phyloP scores from a whole-genome alignment of 2,888 invertebrate genomes.

The Tineola bisselliella region DNA sequence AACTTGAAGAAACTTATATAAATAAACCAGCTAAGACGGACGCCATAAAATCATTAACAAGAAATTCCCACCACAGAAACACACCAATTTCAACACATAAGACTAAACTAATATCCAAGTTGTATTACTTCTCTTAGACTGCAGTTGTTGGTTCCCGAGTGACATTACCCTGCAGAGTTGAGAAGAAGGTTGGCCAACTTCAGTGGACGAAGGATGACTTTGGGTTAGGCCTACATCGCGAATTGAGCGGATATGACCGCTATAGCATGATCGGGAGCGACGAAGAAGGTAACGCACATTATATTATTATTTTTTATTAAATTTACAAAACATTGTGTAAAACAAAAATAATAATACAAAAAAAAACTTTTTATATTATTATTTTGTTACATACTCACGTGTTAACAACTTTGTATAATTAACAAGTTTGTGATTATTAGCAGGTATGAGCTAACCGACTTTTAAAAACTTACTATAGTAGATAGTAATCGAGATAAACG shows the following conservation, averaged over 20 bases:
- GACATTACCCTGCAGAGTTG: conserved; percentile 89
- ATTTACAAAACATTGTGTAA: background rate
- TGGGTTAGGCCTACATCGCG: conserved; percentile 90
- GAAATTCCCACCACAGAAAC: background rate
- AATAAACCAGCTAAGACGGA: background rate
- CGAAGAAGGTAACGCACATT: conserved; percentile 78
- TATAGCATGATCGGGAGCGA: conserved; percentile 97
- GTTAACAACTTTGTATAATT: too few species aligned
- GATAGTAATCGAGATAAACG: too few species aligned
- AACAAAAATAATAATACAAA: too few species aligned
- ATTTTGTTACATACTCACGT: too few species aligned
- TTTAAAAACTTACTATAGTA: too few species aligned
- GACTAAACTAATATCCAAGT: background rate
- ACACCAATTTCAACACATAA: background rate
- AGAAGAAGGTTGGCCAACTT: conserved; percentile 86
- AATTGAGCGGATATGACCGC: conserved; percentile 90
- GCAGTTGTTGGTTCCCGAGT: conserved; percentile 89
- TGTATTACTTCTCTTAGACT: conserved; percentile 59
- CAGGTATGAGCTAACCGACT: too few species aligned
- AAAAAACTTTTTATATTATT: too few species aligned
- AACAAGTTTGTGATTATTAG: too few species aligned
- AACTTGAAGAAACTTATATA: background rate
- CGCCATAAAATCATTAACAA: background rate
- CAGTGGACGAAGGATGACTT: conserved; percentile 99
- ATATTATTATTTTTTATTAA: conserved; percentile 14